Base-by-base conservation (phyloP, 2,888 invertebrate species). In the Podotricha telesiphe region DNA sequence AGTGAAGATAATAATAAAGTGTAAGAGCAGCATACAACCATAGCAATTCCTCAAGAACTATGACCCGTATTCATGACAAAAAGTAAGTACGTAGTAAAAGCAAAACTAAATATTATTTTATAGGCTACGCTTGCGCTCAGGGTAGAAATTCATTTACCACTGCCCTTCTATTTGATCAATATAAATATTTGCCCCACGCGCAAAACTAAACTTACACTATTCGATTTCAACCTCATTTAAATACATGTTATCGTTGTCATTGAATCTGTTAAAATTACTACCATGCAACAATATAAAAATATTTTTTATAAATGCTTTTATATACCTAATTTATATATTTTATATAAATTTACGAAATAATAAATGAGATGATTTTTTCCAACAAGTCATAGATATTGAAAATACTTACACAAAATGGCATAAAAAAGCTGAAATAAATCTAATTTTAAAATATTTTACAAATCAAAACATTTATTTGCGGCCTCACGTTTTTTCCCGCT, bases 151-250 rank as follows among this genome's bases (percentile, higher is more conserved):
- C 7, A 53, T 53, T 53, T 53, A 10, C 28, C 53, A 53, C 34
- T 28, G 10, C 15, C 28, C 42, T 13, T 42, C 37, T 37, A 42
- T 42, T 42, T 42, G 42, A 42, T 4, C 51, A 53, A 28, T 28
- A 53, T 28, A 53, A 53, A 53, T 53, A 53, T 53, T 53, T 8
- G 22, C n/a, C 51, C 7, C 51, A 53, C 28, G 51, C 51, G 51
- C 28, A 8, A 28, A 28, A 28, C 51, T 53, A 28, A 51, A 22
- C 22, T 20, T 15, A n/a, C 15, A 0, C 2, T 53, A 53, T 53
- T 53, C 28, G 20, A 2, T 53, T 28, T 53, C 28, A 28, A 28
- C n/a, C 28, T 28, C 11, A 53, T 53, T 53, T 3, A 28, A 53
- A 53, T 53, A 53, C 28, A 28, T 28, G n/a, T 42, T 37, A 8